Percentiles rank a stretch among this genome's conserved stretches.
phyloP scores from a whole-genome alignment of 2,797 vertebrate genomes.

The Paguma larvata region DNA sequence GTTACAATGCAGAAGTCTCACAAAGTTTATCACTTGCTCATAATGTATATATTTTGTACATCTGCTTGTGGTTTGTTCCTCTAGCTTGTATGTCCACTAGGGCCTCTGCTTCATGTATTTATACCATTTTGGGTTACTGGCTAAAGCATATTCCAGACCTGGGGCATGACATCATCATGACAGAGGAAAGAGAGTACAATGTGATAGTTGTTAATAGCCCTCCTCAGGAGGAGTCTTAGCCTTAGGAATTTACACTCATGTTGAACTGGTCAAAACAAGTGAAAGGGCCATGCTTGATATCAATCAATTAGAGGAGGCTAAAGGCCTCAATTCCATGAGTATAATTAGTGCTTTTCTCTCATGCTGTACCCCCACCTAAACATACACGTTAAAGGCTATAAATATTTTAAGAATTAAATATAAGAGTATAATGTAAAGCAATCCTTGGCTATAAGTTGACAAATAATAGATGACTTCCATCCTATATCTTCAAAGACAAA shows the following conservation, averaged over 20 bases:
- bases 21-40: background rate
- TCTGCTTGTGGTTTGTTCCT: background rate
- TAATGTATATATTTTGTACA: background rate
- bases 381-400: background rate
- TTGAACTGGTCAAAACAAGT: background rate
- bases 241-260: background rate
- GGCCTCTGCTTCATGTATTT: background rate
- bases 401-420: constrained; percentile 4
- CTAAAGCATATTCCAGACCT: background rate
- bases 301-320: background rate
- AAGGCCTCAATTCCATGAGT: background rate
- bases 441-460: background rate
- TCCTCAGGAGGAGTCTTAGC: background rate
- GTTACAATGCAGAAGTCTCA: background rate
- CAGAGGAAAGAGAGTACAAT: background rate
- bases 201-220: background rate
- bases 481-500: background rate
- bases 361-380: background rate
- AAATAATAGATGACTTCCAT: background rate
- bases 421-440: background rate
- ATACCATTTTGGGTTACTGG: rapidly evolving
- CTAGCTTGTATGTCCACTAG: background rate
- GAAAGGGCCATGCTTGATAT: background rate
- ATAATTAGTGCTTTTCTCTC: background rate
- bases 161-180: background rate